Conservation (phyloP, 2,797 vertebrate genomes). For the Gymnopithys bicolor region DNA sequence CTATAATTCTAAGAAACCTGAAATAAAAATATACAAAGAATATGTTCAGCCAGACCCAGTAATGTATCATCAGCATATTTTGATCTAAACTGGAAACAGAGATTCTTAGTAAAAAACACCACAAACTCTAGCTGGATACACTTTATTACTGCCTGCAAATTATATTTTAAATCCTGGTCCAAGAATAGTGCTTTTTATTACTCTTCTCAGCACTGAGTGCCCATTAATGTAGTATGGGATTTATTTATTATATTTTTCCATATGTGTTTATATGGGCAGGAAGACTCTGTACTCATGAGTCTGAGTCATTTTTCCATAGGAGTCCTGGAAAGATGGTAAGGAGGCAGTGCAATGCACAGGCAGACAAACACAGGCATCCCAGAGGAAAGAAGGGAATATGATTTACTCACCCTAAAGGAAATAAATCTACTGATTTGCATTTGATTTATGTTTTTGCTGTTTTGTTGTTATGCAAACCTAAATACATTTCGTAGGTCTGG, state of each 20-base stretch:
- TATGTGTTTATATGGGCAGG: not conserved
- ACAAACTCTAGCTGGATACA: not conserved
- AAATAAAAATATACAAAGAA: constrained; percentile 48
- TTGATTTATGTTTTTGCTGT: not conserved
- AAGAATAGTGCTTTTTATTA: constrained; percentile 14
- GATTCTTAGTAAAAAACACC: constrained; percentile 11
- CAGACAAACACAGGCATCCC: not conserved
- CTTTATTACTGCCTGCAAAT: constrained; percentile 41
- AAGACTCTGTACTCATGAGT: not conserved
- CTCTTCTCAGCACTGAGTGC: not conserved
- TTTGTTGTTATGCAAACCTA: not conserved
- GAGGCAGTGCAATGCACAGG: not conserved
- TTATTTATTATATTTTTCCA: not conserved
- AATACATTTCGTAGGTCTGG: not conserved
- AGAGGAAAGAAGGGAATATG: not conserved
- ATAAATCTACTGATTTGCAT: constrained; percentile 15
- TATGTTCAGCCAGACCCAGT: constrained; percentile 20
- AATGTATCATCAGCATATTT: constrained; percentile 49
- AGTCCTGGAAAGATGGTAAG: constrained; percentile 6
- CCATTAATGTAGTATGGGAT: not conserved
- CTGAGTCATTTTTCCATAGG: constrained; percentile 34
- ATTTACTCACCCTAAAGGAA: constrained; percentile 20
- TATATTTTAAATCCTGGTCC: constrained; percentile 23
- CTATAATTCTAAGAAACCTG: constrained; percentile 45
- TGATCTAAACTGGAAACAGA: constrained; percentile 45